Percentiles rank a stretch among this genome's conserved stretches.
Conservation (phyloP, 2,888 invertebrate species). For the Dicyrtomina minuta region DNA sequence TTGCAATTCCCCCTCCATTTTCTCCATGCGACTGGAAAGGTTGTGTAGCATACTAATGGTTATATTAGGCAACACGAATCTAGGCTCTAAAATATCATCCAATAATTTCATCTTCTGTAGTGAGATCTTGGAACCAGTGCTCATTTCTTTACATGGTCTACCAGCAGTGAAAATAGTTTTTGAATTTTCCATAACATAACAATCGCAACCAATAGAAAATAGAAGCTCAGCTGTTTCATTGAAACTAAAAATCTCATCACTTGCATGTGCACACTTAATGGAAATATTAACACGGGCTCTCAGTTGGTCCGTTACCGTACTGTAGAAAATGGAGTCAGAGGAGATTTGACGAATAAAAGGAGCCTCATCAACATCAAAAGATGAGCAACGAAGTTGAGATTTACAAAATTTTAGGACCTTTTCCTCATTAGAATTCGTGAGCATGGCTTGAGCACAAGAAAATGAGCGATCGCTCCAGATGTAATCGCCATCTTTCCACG, state of each 20-base stretch:
- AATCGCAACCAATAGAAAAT: neutral
- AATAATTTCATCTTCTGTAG: neutral
- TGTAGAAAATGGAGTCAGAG: neutral
- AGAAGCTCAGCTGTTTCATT: neutral
- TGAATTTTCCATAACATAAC: neutral
- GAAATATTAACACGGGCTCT: neutral
- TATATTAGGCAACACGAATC: neutral
- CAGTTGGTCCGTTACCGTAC: neutral
- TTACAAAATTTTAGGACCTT: conserved; percentile 1
- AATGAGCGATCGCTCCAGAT: neutral
- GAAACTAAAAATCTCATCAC: neutral
- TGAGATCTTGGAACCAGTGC: too few relatives aligned
- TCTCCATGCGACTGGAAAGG: neutral
- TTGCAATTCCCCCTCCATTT: neutral
- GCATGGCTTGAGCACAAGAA: neutral
- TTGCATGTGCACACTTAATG: neutral
- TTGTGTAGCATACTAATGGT: neutral
- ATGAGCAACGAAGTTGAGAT: neutral
- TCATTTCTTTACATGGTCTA: neutral
- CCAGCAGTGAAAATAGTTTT: neutral
- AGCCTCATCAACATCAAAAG: neutral
- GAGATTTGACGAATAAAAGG: neutral
- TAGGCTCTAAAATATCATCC: neutral
- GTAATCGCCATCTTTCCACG: too few relatives aligned
- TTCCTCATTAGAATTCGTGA: neutral